These are phyloP conservation scores for Epinotia bilunana DNA, from an alignment of 2,888 invertebrate genomes.

Conservation along the genomic window DNA sequence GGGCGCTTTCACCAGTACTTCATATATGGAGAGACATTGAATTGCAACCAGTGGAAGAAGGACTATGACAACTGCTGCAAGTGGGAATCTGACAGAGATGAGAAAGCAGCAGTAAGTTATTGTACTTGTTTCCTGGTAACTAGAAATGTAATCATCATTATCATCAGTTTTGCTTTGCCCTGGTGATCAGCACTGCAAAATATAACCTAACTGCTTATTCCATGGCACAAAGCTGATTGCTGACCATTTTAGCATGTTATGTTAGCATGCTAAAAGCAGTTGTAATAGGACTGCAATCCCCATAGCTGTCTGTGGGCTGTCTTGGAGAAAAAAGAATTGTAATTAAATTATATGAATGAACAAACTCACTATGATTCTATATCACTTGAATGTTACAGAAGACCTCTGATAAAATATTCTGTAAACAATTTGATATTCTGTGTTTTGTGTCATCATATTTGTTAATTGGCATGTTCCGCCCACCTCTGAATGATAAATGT, in stretches of 20 bases:
- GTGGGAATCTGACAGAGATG: slow-evolving; percentile 86
- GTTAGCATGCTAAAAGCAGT: too few species aligned
- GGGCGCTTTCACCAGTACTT: slow-evolving; percentile 95
- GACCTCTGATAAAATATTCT: neutral
- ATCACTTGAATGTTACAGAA: neutral
- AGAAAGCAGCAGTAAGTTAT: slow-evolving; percentile 87
- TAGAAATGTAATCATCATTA: neutral
- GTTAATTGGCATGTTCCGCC: neutral
- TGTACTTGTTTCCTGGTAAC: neutral
- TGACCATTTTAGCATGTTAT: too few species aligned
- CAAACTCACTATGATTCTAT: neutral
- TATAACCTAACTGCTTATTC: too few species aligned
- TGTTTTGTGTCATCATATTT: neutral
- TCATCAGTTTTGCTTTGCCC: too few species aligned
- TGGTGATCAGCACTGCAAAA: too few species aligned
- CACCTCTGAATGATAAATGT: neutral
- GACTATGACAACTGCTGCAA: slow-evolving; percentile 90
- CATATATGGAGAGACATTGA: slow-evolving; percentile 87
- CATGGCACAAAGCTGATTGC: too few species aligned
- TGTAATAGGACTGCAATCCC: too few species aligned
- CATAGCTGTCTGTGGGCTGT: too few species aligned
- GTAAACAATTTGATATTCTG: neutral
- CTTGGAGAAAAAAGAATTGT: neutral
- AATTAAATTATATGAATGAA: neutral
- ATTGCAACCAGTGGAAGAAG: slow-evolving; percentile 92